Evolutionary conservation across 2,888 invertebrate species (phyloP).

Genomic region (Oasisia sp.): DNA sequence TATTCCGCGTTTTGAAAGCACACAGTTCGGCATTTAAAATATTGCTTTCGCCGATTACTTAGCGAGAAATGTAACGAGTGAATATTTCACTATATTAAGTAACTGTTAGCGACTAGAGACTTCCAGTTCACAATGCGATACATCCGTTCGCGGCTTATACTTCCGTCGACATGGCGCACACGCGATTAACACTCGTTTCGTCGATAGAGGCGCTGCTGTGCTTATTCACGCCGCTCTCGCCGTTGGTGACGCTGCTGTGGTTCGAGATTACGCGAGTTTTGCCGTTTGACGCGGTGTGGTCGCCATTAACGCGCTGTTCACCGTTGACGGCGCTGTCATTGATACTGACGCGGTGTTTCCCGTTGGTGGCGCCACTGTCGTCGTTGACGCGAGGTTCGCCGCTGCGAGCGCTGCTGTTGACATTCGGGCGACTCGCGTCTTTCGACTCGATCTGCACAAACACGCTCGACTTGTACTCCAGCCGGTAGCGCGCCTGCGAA

Average conservation of each 20-base stretch:
- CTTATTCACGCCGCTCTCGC: not conserved
- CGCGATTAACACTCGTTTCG: not conserved
- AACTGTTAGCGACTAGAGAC: not conserved
- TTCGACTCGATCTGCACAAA: conserved; percentile 25
- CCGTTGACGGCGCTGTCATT: not conserved
- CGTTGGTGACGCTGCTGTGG: not conserved
- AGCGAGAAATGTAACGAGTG: not conserved
- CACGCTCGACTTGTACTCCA: conserved; percentile 29
- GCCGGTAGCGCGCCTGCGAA: conserved; percentile 32
- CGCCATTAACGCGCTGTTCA: not conserved
- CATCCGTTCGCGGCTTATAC: not conserved
- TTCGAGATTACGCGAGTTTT: not conserved
- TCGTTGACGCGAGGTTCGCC: not conserved
- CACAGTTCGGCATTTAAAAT: no score
- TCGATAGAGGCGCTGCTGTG: not conserved
- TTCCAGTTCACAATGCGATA: not conserved
- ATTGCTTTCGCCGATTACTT: not conserved
- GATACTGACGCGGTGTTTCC: not conserved
- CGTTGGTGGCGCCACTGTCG: not conserved
- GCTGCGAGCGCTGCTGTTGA: not conserved
- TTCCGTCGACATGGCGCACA: conserved; percentile 12
- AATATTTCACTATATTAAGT: not conserved
- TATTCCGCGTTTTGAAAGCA: no score
- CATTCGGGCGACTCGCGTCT: conserved; percentile 24
- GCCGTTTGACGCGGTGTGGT: not conserved